Percentiles rank a stretch among this genome's conserved stretches.
Conservation (phyloP, 1,140 invertebrate genomes). For the Drosophila serrata region DNA sequence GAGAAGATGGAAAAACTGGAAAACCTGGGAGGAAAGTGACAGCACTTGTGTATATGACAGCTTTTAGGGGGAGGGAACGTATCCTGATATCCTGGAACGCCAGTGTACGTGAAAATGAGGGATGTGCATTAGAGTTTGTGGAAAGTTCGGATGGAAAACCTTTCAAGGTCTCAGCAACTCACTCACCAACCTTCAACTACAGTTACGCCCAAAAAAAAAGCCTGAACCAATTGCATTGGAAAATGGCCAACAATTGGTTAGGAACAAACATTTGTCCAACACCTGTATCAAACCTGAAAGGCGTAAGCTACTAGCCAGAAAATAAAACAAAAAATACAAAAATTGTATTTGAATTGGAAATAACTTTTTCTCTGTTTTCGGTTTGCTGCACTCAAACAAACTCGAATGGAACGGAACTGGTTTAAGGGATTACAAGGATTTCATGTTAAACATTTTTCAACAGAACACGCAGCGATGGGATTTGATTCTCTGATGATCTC, state of each 20-base stretch:
- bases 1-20: conserved; percentile 13
- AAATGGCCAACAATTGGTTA: conserved; percentile 6
- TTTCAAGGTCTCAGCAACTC: conserved; percentile 9
- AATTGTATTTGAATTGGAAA: conserved; percentile 27
- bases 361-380: conserved; percentile 1
- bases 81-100: conserved; percentile 1
- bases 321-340: neutral
- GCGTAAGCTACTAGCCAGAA: neutral
- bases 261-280: conserved; percentile 4
- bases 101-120: conserved; percentile 28
- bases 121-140: conserved; percentile 21
- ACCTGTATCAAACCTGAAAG: conserved; percentile 3
- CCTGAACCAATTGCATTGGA: neutral
- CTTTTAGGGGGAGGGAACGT: neutral
- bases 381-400: conserved; percentile 17
- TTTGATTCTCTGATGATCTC: conserved; percentile 3
- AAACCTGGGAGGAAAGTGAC: conserved; percentile 20
- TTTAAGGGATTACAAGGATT: conserved; percentile 30
- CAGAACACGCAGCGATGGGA: neutral
- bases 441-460: conserved; percentile 13
- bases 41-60: conserved; percentile 32
- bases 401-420: conserved; percentile 17
- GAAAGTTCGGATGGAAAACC: conserved; percentile 20
- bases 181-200: conserved; percentile 10
- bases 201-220: neutral